phyloP scores from a whole-genome alignment of 1,140 invertebrate genomes.

The Hyles vespertilio region DNA sequence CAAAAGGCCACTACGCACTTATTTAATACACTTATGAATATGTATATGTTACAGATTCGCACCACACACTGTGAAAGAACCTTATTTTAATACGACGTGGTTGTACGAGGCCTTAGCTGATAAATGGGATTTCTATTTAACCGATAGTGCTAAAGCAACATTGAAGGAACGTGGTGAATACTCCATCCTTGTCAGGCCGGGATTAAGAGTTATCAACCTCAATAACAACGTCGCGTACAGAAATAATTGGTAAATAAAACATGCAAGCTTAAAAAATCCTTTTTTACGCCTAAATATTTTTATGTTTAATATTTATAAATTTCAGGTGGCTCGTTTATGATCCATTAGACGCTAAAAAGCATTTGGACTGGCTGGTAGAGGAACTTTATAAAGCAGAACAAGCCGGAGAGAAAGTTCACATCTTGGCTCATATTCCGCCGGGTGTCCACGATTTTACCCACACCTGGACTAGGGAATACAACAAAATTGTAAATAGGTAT shows the following conservation, averaged over 20 bases:
- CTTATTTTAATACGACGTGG: constrained; percentile 80
- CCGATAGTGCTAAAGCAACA: constrained; percentile 77
- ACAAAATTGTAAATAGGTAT: constrained; percentile 77
- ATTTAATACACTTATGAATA: too few relatives aligned
- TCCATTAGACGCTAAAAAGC: constrained; percentile 79
- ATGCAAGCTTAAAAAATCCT: neutral
- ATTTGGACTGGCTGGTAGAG: constrained; percentile 86
- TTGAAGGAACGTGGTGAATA: constrained; percentile 83
- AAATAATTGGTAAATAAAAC: constrained; percentile 80
- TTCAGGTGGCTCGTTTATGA: constrained; percentile 79
- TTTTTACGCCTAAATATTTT: neutral
- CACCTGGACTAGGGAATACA: constrained; percentile 81
- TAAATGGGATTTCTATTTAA: constrained; percentile 82
- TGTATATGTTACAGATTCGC: constrained; percentile 61
- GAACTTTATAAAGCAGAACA: constrained; percentile 83
- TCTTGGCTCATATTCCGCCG: constrained; percentile 89
- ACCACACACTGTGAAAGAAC: constrained; percentile 66
- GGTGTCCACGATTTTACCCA: constrained; percentile 81
- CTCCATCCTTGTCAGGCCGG: constrained; percentile 77
- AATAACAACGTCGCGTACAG: constrained; percentile 86
- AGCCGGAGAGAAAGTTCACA: constrained; percentile 85
- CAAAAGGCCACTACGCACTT: too few relatives aligned
- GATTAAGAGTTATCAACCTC: constrained; percentile 83
- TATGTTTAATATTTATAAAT: neutral
- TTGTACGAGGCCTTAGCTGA: constrained; percentile 80